Evolutionary conservation across 2,888 invertebrate species (phyloP).

Genomic region (Stenurella melanura): DNA sequence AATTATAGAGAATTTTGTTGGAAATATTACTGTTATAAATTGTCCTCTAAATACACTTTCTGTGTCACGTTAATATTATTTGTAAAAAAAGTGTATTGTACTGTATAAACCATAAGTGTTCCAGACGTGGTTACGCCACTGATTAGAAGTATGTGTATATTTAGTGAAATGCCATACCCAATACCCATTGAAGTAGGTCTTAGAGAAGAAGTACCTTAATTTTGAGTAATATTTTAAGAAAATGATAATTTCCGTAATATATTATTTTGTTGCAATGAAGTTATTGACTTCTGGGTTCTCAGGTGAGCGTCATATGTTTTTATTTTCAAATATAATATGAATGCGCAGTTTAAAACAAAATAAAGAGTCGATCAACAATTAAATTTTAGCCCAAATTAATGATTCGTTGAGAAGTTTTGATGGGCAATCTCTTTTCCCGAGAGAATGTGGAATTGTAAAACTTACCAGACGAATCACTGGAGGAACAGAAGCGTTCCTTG

Average conservation of each 20-base stretch:
- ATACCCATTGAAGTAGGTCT: no score
- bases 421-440: not conserved
- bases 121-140: not conserved
- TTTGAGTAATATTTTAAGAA: not conserved
- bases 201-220: not conserved
- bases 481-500: constrained; percentile 77
- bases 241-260: not conserved
- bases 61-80: no score
- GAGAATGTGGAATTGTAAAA: constrained; percentile 48
- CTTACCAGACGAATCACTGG: constrained; percentile 76
- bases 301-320: not conserved
- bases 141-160: not conserved
- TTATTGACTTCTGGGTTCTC: not conserved
- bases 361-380: no score
- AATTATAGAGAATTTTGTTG: no score
- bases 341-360: no score
- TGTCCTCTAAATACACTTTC: no score
- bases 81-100: no score
- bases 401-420: not conserved
- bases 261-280: not conserved
- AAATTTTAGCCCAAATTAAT: not conserved
- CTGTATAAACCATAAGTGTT: no score
- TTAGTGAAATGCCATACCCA: no score
- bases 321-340: not conserved
- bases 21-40: no score